phyloP scores from a whole-genome alignment of 2,113 vertebrate species.

The Alaudala cheleensis region DNA sequence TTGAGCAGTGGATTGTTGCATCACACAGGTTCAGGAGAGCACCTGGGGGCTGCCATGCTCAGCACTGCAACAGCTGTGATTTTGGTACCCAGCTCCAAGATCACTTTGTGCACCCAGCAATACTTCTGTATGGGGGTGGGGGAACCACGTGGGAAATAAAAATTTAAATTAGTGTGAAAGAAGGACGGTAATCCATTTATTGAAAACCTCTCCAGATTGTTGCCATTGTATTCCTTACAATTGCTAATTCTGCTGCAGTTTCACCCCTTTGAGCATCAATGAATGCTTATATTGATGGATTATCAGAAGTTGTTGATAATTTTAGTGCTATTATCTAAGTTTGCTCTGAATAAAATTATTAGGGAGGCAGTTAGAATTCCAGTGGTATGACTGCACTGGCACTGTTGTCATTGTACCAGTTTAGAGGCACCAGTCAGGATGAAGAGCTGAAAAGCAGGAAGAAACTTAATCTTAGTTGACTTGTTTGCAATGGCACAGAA shows the following conservation, averaged over 20 bases:
- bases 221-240: neutral
- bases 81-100: neutral
- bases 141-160: neutral
- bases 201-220: neutral
- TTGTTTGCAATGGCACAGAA: neutral
- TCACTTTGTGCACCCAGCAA: neutral
- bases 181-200: neutral
- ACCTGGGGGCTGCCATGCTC: neutral
- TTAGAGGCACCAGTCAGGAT: neutral
- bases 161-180: neutral
- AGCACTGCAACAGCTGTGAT: neutral
- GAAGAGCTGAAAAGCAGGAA: neutral
- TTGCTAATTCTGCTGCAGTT: neutral
- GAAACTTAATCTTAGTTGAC: neutral
- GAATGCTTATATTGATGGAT: neutral
- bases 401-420: neutral
- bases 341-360: neutral
- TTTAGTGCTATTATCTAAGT: neutral
- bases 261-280: neutral
- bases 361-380: neutral
- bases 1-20: neutral
- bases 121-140: neutral
- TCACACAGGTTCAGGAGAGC: accelerated
- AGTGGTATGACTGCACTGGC: neutral
- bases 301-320: neutral